Evolutionary conservation across 2,113 vertebrate species (phyloP), one percentile per base, ranked within the genome.

Genomic region (Lepisosteus osseus): DNA sequence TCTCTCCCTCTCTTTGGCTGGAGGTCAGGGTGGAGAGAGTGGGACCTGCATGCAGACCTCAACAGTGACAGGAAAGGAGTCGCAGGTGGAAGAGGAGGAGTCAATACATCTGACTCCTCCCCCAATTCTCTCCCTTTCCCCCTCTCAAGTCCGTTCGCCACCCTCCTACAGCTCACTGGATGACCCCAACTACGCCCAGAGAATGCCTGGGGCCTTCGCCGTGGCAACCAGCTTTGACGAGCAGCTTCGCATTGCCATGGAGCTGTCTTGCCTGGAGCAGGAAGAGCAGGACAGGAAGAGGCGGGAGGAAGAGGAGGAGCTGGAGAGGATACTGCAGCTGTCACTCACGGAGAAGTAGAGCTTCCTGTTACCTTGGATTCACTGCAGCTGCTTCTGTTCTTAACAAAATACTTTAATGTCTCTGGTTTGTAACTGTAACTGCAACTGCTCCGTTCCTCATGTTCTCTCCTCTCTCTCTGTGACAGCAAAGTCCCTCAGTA

Each of bases 331-430:
- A 85, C 87, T 97, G 76, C 94, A 87, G 80, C 94, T 96, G 72
- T 98, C 95, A 2, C 95, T 98, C 86, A 96, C 94, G 0, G 95
- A 98, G 75, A 96, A 96, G 90, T 98, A 93, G 88, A 63, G 7
- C 72, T 71, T 72, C 62, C 5, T 64, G 66, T 51, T 51, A 51
- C 8, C 1, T 51, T 51, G 4, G 5, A 4, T 51, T 9, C 47
- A 51, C 17, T 51, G 47, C 47, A 51, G 8, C 47, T 6, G 47
- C 4, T 9, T 51, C 47, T 51, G 47, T 51, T 51, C 5, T 51
- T 51, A 4, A 51, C 8, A 9, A 51, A 51, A 51, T 51, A 4
- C 17, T 29, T 29, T 9, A 51, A 51, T 9, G 5, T 51, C 47
- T 51, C 8, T 51, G 5, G 17, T 29, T 29, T 29, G 17, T 29